Percentiles rank a stretch among this genome's conserved stretches.
These are phyloP conservation scores for Nasonia vitripennis DNA, from an alignment of 1,140 invertebrate genomes.

Conservation along the genomic window DNA sequence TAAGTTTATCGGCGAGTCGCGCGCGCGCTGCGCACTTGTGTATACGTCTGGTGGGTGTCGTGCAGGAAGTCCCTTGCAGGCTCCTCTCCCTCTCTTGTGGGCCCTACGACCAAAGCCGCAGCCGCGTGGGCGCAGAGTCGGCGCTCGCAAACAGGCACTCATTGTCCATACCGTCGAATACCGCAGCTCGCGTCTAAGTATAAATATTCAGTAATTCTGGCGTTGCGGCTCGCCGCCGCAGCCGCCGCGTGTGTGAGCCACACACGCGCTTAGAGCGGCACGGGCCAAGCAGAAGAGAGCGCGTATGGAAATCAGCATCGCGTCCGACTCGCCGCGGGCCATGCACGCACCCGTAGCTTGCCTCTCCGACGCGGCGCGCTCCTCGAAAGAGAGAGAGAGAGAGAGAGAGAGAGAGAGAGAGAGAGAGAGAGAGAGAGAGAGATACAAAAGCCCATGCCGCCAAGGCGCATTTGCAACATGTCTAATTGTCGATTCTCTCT, in stretches of 20 bases:
- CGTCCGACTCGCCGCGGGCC: conserved; percentile 29
- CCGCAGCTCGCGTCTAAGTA: conserved; percentile 23
- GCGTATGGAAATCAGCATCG: conserved; percentile 54
- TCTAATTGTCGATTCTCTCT: neutral
- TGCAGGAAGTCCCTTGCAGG: neutral
- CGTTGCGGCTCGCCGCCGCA: neutral
- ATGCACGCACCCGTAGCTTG: neutral
- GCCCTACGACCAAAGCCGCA: conserved; percentile 8
- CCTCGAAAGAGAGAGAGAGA: too few species aligned
- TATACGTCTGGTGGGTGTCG: conserved; percentile 26
- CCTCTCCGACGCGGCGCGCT: too few species aligned
- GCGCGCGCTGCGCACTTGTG: neutral
- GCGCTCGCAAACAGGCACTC: conserved; percentile 51
- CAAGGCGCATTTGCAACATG: neutral
- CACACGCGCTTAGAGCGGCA: too few species aligned
- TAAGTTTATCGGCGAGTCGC: conserved; percentile 13
- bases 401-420: neutral
- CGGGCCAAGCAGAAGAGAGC: neutral
- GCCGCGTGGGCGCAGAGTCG: conserved; percentile 14
- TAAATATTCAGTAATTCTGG: conserved; percentile 60
- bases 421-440: neutral
- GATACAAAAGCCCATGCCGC: neutral
- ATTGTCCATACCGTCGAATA: conserved; percentile 58
- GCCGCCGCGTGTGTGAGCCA: too few species aligned
- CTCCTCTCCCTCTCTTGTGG: neutral